Percentiles rank a stretch among this genome's conserved stretches.
phyloP scores from a whole-genome alignment of 2,113 vertebrate genomes.

The Pitta sordida region DNA sequence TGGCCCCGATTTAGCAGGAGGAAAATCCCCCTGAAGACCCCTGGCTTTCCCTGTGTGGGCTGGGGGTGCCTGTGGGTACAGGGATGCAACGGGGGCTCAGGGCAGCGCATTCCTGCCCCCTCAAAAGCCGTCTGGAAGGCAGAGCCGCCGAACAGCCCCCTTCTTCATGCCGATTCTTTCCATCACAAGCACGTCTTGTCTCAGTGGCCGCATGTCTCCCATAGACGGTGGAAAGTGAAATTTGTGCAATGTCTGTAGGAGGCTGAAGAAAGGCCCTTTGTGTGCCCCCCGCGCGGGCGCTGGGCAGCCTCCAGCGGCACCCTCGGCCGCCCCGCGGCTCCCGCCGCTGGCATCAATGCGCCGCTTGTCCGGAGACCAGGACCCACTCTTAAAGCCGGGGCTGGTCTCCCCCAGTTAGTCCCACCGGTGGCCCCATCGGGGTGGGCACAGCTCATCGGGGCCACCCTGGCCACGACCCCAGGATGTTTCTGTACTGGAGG shows the following conservation, averaged over 20 bases:
- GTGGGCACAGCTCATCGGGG: background rate
- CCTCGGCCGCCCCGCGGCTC: constrained; percentile 51
- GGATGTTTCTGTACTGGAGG: constrained; percentile 92
- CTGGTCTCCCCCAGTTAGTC: background rate
- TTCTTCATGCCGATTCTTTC: constrained; percentile 51
- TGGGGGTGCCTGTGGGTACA: background rate
- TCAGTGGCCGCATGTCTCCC: constrained; percentile 62
- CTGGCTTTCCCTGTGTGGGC: fast-evolving
- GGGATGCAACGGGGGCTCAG: background rate
- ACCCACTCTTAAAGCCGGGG: constrained; percentile 23
- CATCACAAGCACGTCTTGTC: constrained; percentile 67
- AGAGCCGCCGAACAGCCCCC: constrained; percentile 36
- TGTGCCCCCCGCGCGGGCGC: constrained; percentile 63
- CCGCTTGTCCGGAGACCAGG: constrained; percentile 28
- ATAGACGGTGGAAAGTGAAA: constrained; percentile 72
- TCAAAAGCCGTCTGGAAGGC: background rate
- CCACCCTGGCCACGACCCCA: background rate
- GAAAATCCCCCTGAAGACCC: background rate
- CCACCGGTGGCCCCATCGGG: background rate
- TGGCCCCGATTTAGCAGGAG: background rate
- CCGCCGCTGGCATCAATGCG: constrained; percentile 34
- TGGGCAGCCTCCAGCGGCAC: constrained; percentile 67
- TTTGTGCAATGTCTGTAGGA: constrained; percentile 82
- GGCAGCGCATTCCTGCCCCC: constrained; percentile 46
- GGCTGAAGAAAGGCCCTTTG: constrained; percentile 82